Percentiles rank a stretch among this genome's conserved stretches.
phyloP scores from a whole-genome alignment of 2,113 vertebrate genomes.

The Platysteira castanea region DNA sequence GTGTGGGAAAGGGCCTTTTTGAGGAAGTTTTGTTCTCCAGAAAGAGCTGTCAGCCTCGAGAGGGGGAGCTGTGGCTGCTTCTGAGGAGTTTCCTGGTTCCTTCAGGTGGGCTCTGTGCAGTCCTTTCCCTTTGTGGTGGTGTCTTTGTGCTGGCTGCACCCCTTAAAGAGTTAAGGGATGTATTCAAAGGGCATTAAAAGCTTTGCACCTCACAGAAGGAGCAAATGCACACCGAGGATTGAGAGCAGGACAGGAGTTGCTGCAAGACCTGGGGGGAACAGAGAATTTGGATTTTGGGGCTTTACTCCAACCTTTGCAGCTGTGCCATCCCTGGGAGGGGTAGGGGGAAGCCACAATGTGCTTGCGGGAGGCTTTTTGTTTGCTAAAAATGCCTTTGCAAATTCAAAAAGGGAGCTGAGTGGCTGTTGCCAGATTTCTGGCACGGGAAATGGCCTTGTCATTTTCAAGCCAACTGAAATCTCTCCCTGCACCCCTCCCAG shows the following conservation, averaged over 20 bases:
- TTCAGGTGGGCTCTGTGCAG: background rate
- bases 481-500: background rate
- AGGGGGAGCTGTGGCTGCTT: background rate
- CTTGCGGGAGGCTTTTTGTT: background rate
- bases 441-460: background rate
- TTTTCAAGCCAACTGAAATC: background rate
- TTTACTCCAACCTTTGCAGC: background rate
- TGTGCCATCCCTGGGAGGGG: background rate
- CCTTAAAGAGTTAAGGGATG: background rate
- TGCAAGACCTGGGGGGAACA: background rate
- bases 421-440: background rate
- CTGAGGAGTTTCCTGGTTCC: background rate
- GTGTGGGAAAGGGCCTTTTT: background rate
- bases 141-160: background rate
- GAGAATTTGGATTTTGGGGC: background rate
- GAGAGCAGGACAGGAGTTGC: background rate
- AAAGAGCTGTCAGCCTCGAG: fast-evolving
- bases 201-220: background rate
- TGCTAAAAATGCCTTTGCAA: background rate
- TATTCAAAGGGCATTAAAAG: background rate
- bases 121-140: fast-evolving
- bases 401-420: background rate
- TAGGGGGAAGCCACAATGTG: background rate
- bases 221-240: background rate
- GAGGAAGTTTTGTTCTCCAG: background rate